Evolutionary conservation across 2,113 vertebrate species (phyloP).

Genomic region (Myodes glareolus): DNA sequence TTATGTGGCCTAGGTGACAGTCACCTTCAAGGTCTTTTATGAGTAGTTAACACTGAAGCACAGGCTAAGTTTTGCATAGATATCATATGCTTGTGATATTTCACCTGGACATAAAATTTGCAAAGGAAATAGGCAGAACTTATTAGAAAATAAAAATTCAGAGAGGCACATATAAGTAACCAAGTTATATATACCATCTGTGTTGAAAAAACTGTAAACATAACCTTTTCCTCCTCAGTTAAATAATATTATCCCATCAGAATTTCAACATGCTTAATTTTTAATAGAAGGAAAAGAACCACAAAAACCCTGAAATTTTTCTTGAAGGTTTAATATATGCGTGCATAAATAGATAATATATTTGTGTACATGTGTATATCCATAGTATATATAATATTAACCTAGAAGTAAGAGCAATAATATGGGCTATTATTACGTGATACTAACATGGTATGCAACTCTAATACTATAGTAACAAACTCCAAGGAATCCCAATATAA

Average conservation of each 20-base stretch:
- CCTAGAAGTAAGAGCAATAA: neutral
- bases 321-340: neutral
- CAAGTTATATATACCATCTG: neutral
- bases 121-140: neutral
- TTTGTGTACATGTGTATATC: neutral
- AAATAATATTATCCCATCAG: neutral
- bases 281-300: neutral
- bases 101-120: neutral
- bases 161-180: neutral
- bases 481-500: neutral
- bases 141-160: neutral
- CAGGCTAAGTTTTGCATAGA: neutral
- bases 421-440: neutral
- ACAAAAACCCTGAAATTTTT: neutral
- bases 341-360: neutral
- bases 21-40: neutral
- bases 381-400: neutral
- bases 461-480: neutral
- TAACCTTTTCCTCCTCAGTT: neutral
- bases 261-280: neutral
- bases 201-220: neutral
- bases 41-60: neutral
- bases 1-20: neutral
- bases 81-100: neutral
- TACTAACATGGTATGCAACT: neutral